These are phyloP conservation scores for Nymphalis polychloros DNA, from an alignment of 2,888 invertebrate genomes.

Conservation along the genomic window DNA sequence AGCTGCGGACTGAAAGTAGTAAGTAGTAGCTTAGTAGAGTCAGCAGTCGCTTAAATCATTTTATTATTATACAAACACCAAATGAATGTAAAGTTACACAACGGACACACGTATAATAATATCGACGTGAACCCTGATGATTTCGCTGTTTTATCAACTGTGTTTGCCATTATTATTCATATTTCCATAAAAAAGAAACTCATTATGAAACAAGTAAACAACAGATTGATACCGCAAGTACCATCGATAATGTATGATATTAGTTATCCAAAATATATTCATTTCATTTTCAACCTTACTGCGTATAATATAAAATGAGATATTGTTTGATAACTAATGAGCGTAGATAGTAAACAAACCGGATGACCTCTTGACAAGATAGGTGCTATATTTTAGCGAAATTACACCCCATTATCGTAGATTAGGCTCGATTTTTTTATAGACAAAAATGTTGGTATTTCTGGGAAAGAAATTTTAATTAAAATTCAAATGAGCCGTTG, in stretches of 20 bases:
- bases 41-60: no score
- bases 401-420: constrained; percentile 23
- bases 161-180: no score
- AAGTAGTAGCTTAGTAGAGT: no score
- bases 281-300: neutral
- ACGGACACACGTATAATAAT: no score
- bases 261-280: neutral
- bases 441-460: constrained; percentile 7
- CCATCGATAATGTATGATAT: constrained; percentile 15
- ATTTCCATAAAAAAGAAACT: no score
- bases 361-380: constrained; percentile 25
- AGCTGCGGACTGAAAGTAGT: no score
- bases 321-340: neutral
- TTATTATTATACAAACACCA: no score
- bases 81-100: no score
- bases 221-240: constrained; percentile 17
- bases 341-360: constrained; percentile 7
- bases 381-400: constrained; percentile 24
- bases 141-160: no score
- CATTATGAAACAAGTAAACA: constrained; percentile 1
- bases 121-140: no score
- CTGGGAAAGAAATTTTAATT: neutral
- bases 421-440: constrained; percentile 26
- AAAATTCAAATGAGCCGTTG: neutral
- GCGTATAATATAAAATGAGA: neutral